Conservation (phyloP, 2,113 vertebrate species). For the Caranx melampygus region DNA sequence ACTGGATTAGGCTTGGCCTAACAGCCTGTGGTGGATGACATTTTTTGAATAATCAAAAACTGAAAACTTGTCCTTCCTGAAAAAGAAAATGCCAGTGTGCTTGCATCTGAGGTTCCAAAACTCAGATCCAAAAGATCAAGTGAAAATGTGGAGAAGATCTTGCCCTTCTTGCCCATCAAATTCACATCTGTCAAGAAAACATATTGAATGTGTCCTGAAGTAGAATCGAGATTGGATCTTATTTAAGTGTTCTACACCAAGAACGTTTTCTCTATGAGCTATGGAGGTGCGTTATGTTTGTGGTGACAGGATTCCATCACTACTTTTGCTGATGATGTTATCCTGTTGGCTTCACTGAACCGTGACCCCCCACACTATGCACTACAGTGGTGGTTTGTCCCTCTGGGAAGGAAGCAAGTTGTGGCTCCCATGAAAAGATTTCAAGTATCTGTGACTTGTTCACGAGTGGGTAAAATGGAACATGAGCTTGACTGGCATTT, state of each 20-base stretch:
- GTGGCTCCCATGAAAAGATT: neutral
- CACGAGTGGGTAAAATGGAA: neutral
- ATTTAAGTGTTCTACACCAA: neutral
- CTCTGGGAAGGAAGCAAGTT: neutral
- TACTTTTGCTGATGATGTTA: slow-evolving; percentile 13
- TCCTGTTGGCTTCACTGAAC: neutral
- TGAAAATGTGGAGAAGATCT: neutral
- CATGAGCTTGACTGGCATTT: neutral
- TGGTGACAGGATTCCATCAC: neutral
- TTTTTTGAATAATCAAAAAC: slow-evolving; percentile 3
- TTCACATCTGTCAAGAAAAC: neutral
- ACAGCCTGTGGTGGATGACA: neutral
- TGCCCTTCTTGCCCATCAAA: neutral
- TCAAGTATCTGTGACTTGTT: neutral
- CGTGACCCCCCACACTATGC: neutral
- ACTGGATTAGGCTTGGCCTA: neutral
- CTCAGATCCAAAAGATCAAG: too few relatives aligned
- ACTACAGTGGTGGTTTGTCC: neutral
- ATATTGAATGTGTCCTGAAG: neutral
- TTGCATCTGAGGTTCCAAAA: neutral
- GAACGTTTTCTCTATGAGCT: neutral
- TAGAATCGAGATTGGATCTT: neutral
- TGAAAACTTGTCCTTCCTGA: neutral
- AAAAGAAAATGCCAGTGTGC: neutral
- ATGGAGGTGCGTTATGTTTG: neutral